Base-by-base conservation (phyloP, 2,888 invertebrate genomes). In the Nemotelus pantherinus region DNA sequence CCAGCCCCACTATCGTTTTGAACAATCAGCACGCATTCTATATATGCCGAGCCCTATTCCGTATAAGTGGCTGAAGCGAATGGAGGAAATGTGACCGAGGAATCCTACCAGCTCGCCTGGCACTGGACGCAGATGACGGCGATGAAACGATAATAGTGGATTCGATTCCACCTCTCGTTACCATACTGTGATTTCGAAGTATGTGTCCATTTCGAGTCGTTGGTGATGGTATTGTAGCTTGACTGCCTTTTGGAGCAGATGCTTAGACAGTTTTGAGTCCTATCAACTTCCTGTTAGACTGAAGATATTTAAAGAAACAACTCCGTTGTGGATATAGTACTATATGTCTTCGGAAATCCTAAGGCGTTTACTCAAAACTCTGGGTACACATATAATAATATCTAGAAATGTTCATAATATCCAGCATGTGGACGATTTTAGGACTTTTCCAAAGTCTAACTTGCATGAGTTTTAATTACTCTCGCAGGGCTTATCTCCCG, bases 11-110 rank as follows among this genome's bases (percentile, higher is more conserved):
- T 74, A 60, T 74, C 74, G 63, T 25, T 45, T 7, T 9, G 3
- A 48, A 41, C 60, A 74, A 74, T 74, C 74, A 74, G 74, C 60
- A 60, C 50, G 50, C 74, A 60, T 50, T 74, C 63, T 74, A 74
- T 74, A 63, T 63, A 50, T 50, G 41, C 43, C 25, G 9, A 3
- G 63, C 3, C 63, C 63, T 43, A 41, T 6, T n/a, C 5, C n/a
- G n/a, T 58, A 25, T 25, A 25, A 25, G 25, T 25, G 25, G 25
- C n/a, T 43, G 50, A 74, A 57, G 48, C 39, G 48, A 41, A 74
- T 60, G 60, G 63, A 57, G 63, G 60, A 74, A 50, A 43, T 63
- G 50, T 25, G 25, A 25, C 25, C 25, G 74, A 48, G 39, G 48
- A 48, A 70, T 70, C 70, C 47, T 43, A 43, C 44, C 55, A 70